These are phyloP conservation scores for Sesia apiformis DNA, from an alignment of 2,888 invertebrate species.

Conservation along the genomic window DNA sequence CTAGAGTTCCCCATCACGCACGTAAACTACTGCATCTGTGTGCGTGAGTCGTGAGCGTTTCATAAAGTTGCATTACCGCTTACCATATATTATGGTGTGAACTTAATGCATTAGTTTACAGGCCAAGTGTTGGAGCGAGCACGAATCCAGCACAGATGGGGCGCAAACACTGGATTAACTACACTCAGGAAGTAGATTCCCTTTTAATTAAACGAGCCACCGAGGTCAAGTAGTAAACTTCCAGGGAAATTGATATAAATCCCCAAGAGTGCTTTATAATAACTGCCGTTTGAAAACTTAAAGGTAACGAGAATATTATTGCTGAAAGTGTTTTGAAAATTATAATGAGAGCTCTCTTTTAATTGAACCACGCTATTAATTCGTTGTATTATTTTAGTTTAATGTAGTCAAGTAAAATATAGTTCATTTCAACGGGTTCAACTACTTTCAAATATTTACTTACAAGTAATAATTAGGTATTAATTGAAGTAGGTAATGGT, in stretches of 20 bases:
- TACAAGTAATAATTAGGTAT: no score
- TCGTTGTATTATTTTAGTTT: no score
- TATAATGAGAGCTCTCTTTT: background rate
- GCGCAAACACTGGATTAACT: slow-evolving; percentile 53
- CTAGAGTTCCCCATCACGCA: no score
- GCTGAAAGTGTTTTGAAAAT: background rate
- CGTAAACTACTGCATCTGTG: no score
- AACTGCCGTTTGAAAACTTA: slow-evolving; percentile 1
- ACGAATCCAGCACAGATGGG: slow-evolving; percentile 30
- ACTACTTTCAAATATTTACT: no score
- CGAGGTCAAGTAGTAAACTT: slow-evolving; percentile 25
- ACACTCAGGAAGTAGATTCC: slow-evolving; percentile 50
- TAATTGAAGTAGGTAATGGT: no score
- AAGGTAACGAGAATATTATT: background rate
- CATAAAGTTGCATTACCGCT: no score
- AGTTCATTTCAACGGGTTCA: no score
- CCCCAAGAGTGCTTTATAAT: slow-evolving; percentile 6
- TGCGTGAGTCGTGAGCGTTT: no score
- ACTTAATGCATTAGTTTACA: background rate
- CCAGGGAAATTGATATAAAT: slow-evolving; percentile 29
- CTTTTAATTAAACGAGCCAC: slow-evolving; percentile 61
- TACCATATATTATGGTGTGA: background rate
- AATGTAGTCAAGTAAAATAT: no score
- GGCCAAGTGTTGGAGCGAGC: slow-evolving; percentile 4
- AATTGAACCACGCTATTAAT: no score